A percentile compares a stretch with the other conserved stretches of the same genome.
phyloP scores from a whole-genome alignment of 92 coral and sea anemone genomes.

The Epizoanthus scotinus region DNA sequence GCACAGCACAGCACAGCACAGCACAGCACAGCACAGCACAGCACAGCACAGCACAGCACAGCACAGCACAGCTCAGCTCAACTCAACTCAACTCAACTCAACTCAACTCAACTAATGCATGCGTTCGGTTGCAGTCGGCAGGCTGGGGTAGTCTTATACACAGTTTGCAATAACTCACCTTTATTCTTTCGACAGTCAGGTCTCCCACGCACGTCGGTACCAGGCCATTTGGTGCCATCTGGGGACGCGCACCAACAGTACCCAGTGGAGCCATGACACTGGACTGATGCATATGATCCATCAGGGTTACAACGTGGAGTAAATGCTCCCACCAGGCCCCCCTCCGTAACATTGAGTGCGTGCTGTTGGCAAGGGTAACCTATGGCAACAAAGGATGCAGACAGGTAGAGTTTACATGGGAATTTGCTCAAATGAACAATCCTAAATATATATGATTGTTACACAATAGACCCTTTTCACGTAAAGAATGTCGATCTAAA shows the following conservation, averaged over 20 bases:
- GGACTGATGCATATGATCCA: conserved; percentile 14
- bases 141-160: too few species aligned
- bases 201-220: conserved; percentile 14
- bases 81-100: too few species aligned
- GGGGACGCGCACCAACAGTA: conserved; percentile 38
- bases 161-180: conserved; percentile 15
- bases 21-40: too few species aligned
- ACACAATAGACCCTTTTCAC: too few species aligned
- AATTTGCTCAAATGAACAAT: too few species aligned
- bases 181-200: conserved; percentile 15
- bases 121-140: too few species aligned
- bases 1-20: too few species aligned
- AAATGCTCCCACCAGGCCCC: conserved; percentile 9
- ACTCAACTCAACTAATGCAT: too few species aligned
- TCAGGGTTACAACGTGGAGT: conserved; percentile 22
- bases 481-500: too few species aligned
- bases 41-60: too few species aligned
- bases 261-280: conserved; percentile 31
- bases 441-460: too few species aligned
- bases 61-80: too few species aligned
- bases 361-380: conserved; percentile 26
- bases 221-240: conserved; percentile 37
- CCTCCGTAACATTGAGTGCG: conserved; percentile 1
- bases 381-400: not conserved
- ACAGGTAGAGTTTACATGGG: not conserved